Evolutionary conservation across 2,797 vertebrate genomes (phyloP).

Genomic region (Crotalus adamanteus): DNA sequence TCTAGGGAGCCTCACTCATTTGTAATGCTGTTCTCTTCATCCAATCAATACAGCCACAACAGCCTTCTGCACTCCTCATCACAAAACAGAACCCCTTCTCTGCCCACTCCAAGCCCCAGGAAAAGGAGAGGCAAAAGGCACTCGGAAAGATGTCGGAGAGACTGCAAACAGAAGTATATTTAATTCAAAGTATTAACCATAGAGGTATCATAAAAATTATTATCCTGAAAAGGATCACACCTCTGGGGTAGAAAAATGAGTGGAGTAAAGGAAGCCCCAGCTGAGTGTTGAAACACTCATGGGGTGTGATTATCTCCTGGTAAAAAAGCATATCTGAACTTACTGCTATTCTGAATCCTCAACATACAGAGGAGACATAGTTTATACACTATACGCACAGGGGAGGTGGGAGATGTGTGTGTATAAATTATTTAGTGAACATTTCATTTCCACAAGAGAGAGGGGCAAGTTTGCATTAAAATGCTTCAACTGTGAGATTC

Average conservation of each 20-base stretch:
- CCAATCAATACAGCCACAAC: slow-evolving; percentile 67
- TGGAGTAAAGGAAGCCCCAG: slow-evolving; percentile 62
- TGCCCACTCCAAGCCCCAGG: slow-evolving; percentile 33
- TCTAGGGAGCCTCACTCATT: slow-evolving; percentile 63
- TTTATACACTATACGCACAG: slow-evolving; percentile 14
- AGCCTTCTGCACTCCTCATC: slow-evolving; percentile 52
- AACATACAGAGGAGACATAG: slow-evolving; percentile 53
- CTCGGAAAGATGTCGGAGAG: slow-evolving; percentile 20
- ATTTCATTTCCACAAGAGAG: slow-evolving; percentile 72
- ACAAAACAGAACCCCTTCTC: slow-evolving; percentile 48
- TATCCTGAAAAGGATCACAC: slow-evolving; percentile 73
- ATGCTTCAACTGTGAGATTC: slow-evolving; percentile 77
- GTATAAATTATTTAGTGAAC: slow-evolving; percentile 77
- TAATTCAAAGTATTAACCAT: slow-evolving; percentile 73
- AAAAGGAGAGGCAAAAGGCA: slow-evolving; percentile 47
- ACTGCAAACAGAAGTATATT: slow-evolving; percentile 64
- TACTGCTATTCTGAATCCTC: slow-evolving; percentile 73
- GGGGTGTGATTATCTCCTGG: slow-evolving; percentile 80
- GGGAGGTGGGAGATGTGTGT: neutral
- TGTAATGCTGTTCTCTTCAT: slow-evolving; percentile 43
- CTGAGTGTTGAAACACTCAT: slow-evolving; percentile 70
- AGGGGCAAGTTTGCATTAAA: slow-evolving; percentile 73
- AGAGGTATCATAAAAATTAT: slow-evolving; percentile 70
- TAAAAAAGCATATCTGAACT: slow-evolving; percentile 71
- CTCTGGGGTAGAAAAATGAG: slow-evolving; percentile 69